These are phyloP conservation scores for Glyphotaelius pellucidus DNA, from an alignment of 2,888 invertebrate genomes.

Conservation along the genomic window DNA sequence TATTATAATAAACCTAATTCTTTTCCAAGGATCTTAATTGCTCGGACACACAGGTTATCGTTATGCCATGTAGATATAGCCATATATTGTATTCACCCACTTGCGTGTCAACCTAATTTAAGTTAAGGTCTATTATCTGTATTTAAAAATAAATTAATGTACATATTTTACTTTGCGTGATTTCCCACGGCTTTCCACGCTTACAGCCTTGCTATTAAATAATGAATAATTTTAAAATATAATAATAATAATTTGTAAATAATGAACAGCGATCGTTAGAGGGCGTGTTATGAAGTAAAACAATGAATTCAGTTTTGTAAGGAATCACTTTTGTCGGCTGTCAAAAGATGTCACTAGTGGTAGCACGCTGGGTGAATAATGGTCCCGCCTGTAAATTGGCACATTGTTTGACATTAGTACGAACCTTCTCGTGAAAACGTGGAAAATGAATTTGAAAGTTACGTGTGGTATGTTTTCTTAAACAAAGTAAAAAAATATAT, in stretches of 20 bases:
- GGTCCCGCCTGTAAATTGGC: not conserved
- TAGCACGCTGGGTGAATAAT: conserved; percentile 34
- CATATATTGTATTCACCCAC: not conserved
- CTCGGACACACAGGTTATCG: too few species aligned
- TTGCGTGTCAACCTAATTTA: not conserved
- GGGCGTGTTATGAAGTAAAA: conserved; percentile 2
- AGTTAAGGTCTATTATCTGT: not conserved
- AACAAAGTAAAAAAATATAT: not conserved
- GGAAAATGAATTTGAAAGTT: not conserved
- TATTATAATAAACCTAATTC: too few species aligned
- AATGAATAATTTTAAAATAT: not conserved
- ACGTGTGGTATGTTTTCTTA: not conserved
- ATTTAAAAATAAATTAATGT: not conserved
- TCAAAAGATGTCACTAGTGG: conserved; percentile 26
- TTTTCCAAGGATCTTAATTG: too few species aligned
- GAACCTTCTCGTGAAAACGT: not conserved
- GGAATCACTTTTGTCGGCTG: conserved; percentile 10
- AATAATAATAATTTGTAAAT: not conserved
- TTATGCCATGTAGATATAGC: too few species aligned
- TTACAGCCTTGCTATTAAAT: not conserved
- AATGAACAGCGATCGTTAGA: not conserved
- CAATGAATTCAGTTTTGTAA: not conserved
- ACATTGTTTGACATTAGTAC: not conserved
- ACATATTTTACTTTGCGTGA: not conserved
- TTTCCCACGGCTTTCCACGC: not conserved